phyloP scores from a whole-genome alignment of 2,797 vertebrate genomes.

The Garrulus glandarius region DNA sequence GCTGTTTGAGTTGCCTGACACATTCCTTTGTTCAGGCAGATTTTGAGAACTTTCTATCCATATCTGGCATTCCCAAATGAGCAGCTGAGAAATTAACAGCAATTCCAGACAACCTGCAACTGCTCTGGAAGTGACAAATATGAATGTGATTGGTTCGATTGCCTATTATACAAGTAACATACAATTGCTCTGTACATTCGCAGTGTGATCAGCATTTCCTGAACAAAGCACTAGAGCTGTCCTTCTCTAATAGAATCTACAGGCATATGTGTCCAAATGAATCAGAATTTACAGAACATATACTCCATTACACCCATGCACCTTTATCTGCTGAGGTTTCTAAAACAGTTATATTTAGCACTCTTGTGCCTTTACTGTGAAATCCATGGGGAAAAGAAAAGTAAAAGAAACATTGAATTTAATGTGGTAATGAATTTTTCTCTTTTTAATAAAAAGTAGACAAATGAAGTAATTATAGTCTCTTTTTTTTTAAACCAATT shows the following conservation, averaged over 20 bases:
- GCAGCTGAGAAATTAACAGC: background rate
- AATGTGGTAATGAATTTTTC: background rate
- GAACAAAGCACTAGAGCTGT: background rate
- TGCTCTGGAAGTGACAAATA: background rate
- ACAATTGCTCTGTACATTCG: background rate
- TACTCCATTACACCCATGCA: rapidly evolving
- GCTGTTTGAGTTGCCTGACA: background rate
- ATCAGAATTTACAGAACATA: background rate
- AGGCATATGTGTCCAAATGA: background rate
- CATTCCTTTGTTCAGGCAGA: background rate
- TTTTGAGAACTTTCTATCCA: background rate
- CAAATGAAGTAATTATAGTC: background rate
- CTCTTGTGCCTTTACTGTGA: background rate
- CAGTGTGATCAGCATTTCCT: background rate
- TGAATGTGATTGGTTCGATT: background rate
- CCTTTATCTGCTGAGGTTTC: background rate
- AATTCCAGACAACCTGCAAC: background rate
- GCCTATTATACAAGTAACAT: background rate
- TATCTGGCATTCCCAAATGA: background rate
- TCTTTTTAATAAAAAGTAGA: background rate
- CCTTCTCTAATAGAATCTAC: background rate
- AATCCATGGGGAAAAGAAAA: background rate
- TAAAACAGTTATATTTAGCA: background rate
- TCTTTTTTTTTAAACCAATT: background rate
- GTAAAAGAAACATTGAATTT: background rate